Evolutionary conservation across 2,888 invertebrate genomes (phyloP), one percentile per base, ranked within the genome.

Genomic region (Megamerina dolium): DNA sequence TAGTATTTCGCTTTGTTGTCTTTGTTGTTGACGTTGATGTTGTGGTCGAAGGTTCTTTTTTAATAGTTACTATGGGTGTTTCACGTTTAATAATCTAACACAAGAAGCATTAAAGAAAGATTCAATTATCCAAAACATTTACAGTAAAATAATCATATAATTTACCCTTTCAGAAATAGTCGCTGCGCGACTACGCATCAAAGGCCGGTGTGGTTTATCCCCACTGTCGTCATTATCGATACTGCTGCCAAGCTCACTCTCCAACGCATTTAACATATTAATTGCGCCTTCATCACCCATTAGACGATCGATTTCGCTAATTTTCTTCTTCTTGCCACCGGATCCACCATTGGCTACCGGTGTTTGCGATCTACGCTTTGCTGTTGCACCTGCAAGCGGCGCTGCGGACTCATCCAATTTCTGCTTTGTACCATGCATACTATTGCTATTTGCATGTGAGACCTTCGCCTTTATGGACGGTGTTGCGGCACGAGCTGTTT

Each of bases 251-350:
- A 52, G 37, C 17, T 66, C 63, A 6, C 61, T 73, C 56, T 87
- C 86, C 2, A 89, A 77, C 17, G 87, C 83, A 60, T 86, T 87
- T 31, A 90, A 74, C 81, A 90, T 84, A 68, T 89, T 89, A 2
- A 87, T 83, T 3, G 89, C 88, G 2, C 90, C 89, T 63, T 90
- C 90, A 64, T 90, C 90, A 72, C 85, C 85, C 47, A 90, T 72
- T 38, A 90, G 67, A 46, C 76, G 80, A 58, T 88, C 87, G 40
- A 90, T 77, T 73, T 90, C 90, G 16, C 80, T 76, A 43, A 79
- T 69, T 48, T 77, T 75, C 53, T 76, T 78, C 50, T 78, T 77
- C 36, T 61, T 46, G 12, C 38, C 37, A 14, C 43, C 45, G 12
- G n/a, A n/a, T n/a, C 21, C 23, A 36, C 48, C 61, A 51, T 60